These are phyloP conservation scores for Protomyctophum bolini DNA, from an alignment of 2,113 vertebrate species.

Conservation along the genomic window DNA sequence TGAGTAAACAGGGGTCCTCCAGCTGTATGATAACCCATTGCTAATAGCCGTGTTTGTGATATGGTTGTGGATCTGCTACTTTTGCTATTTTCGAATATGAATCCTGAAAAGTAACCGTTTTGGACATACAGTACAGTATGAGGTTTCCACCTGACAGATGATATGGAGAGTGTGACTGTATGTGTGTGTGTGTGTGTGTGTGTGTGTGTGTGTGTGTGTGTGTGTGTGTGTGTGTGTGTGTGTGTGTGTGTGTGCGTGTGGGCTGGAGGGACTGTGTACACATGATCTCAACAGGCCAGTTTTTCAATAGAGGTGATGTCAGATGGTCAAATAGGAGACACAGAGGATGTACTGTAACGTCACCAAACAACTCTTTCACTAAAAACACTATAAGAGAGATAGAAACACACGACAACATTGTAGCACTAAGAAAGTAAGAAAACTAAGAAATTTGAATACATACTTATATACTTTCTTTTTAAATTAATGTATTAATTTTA, in stretches of 20 bases:
- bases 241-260: conserved; percentile 27
- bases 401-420: conserved; percentile 7
- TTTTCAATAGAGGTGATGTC: conserved; percentile 78
- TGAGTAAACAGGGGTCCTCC: no score
- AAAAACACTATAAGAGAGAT: conserved; percentile 14
- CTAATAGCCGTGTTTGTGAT: no score
- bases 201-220: not conserved
- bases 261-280: conserved; percentile 63
- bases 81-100: no score
- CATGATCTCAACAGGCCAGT: conserved; percentile 51
- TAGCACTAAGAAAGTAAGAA: not conserved
- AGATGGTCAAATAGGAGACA: conserved; percentile 68
- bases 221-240: not conserved
- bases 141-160: no score
- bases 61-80: no score
- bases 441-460: not conserved
- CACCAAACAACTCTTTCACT: conserved; percentile 59
- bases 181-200: not conserved
- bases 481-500: no score
- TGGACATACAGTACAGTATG: no score
- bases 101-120: no score
- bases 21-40: no score
- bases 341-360: conserved; percentile 41
- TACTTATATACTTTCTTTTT: no score
- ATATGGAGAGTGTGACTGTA: not conserved